A percentile compares a stretch with the other conserved stretches of the same genome.
Evolutionary conservation across 2,113 vertebrate species (phyloP).

Genomic region (Suricata suricatta): DNA sequence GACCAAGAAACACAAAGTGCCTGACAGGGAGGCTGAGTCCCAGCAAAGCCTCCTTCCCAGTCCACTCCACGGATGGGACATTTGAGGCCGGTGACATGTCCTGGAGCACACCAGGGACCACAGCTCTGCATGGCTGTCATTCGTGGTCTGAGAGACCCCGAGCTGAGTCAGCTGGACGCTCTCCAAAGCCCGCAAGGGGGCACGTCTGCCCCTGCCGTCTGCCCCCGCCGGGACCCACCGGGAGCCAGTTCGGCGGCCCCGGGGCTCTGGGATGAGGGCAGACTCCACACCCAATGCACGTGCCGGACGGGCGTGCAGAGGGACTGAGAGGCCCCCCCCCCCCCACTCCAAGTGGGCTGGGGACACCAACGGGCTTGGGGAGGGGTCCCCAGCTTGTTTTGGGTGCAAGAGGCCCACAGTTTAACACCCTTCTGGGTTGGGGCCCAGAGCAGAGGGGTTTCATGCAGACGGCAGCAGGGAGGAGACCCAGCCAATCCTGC

Average conservation of each 20-base stretch:
- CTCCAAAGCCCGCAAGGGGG: neutral
- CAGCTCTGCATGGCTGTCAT: rapidly evolving
- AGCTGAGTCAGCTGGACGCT: neutral
- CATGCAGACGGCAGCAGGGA: neutral
- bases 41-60: neutral
- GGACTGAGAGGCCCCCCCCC: neutral
- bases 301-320: neutral
- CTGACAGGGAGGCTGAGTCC: neutral
- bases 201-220: rapidly evolving
- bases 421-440: neutral
- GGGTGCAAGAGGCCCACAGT: too few relatives aligned
- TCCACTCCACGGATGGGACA: neutral
- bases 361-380: neutral
- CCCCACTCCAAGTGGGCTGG: rapidly evolving
- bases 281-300: neutral
- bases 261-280: neutral
- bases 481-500: neutral
- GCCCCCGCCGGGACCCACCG: neutral
- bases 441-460: neutral
- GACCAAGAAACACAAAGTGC: too few relatives aligned
- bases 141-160: neutral
- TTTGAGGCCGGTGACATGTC: neutral
- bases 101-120: neutral
- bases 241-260: neutral
- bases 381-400: neutral